Percentiles rank a stretch among this genome's conserved stretches.
These are phyloP conservation scores for Falco biarmicus DNA, from an alignment of 2,797 vertebrate genomes.

Conservation along the genomic window DNA sequence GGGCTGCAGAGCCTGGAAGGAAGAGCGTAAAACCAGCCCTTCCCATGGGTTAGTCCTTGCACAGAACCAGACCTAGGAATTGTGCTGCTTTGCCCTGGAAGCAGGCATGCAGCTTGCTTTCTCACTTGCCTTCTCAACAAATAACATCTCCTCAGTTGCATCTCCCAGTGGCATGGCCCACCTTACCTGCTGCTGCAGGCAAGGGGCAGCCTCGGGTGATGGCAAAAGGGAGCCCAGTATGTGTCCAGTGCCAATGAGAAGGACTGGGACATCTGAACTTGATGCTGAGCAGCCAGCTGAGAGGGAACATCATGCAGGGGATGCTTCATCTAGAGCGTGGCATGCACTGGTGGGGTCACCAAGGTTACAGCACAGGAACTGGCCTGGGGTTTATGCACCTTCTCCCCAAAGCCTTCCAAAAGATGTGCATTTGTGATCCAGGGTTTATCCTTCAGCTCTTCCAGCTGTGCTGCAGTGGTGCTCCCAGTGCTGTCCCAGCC, in stretches of 20 bases:
- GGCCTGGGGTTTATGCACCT: neutral
- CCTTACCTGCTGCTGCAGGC: neutral
- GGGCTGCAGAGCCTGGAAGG: neutral
- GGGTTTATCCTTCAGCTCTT: neutral
- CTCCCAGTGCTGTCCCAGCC: neutral
- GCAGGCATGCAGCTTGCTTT: neutral
- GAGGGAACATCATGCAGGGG: neutral
- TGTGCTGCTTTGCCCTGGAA: neutral
- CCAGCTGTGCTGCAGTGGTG: neutral
- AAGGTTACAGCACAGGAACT: neutral
- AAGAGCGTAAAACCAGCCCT: neutral
- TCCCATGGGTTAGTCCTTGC: neutral
- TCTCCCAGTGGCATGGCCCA: neutral
- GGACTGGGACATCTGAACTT: neutral
- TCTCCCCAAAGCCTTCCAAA: neutral
- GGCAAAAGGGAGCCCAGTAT: neutral
- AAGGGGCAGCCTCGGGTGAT: neutral
- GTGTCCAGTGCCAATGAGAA: neutral
- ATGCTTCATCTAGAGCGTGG: neutral
- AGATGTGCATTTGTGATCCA: neutral
- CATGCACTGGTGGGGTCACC: accelerated
- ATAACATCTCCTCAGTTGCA: neutral
- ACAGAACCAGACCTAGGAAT: neutral
- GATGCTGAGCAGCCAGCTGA: neutral
- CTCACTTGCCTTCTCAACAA: neutral